Base-by-base conservation (phyloP, 2,113 vertebrate genomes). In the Cavia aperea region DNA sequence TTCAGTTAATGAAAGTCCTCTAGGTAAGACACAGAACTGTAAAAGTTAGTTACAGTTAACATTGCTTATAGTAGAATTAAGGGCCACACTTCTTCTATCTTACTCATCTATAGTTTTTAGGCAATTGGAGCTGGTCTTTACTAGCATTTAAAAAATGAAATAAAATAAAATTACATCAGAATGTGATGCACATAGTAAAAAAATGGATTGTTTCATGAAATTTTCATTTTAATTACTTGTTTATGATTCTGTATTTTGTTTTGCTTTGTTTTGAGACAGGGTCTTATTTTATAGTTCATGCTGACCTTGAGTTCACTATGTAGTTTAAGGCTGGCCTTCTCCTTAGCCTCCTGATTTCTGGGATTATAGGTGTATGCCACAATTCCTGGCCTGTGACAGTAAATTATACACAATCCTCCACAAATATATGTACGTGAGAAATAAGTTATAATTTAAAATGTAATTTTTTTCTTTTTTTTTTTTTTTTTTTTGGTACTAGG, bases 1-100 rank as follows among this genome's bases (percentile, higher is more conserved):
- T 98, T 99, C 99, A 81, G 99, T 99, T 94, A 98, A 96, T 66
- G 97, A 96, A 63, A 97, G 96, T 95, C 97, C 98, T 93, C 93
- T 98, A 91, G 98, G 99, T 99, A 98, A 99, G 98, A 96, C 96
- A 86, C 60, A 63, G 60, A 78, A 93, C 58, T 88, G n/a, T 39
- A 8, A 86, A 84, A 91, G 43, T 93, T 89, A 84, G 66, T 92
- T 94, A 77, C 2, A 29, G 16, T 93, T 39, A 70, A 16, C 83
- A 79, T 60, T 88, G 7, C 31, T 49, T 46, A 66, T 77, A 54
- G n/a, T 85, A 68, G 56, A 82, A 62, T 82, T 77, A 51, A 91
- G 77, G 54, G 72, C 78, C 77, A 46, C 7, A 85, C 24, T 19
- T 93, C 56, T 16, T 87, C 1, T 73, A 51, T 46, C 18, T 81